Base-by-base conservation (phyloP, 1,140 invertebrate species). In the Aphidius ervi region DNA sequence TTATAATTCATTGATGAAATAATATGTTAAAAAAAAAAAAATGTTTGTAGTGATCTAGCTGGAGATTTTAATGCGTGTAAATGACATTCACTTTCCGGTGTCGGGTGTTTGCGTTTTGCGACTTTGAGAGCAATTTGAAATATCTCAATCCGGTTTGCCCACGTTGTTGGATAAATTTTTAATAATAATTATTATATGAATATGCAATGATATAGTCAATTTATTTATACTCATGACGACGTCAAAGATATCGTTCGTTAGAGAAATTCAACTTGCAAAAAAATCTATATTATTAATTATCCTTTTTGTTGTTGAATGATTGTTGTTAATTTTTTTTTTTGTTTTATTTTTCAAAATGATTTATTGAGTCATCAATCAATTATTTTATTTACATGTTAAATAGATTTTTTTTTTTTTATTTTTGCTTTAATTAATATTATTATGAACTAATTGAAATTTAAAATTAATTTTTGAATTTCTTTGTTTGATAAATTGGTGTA, bases 91-190 rank as follows among this genome's bases (percentile, higher is more conserved):
- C 55, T 64, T 64, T 61, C 59, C 42, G 40, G 39, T 42, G 7
- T 37, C 10, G 42, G 23, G n/a, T 54, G 39, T 57, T 47, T 56
- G 50, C 48, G 55, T 53, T 31, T 31, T 31, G 23, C 45, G 50
- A 58, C 59, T 59, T 59, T 61, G 59, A 46, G 59, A 61, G 64
- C 63, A 64, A 70, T 68, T 72, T 67, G 70, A 68, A 67, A 65
- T 68, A 65, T 72, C 64, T 67, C 65, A 66, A 71, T 70, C 70
- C 72, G 70, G 70, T 72, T 71, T 68, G 70, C 72, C 70, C 72
- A 72, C 70, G 64, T 62, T 47, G 47, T 61, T 66, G 63, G 56
- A 50, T 49, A 16, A 31, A 31, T 31, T 31, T 31, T 31, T 31
- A 31, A 31, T 31, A 31, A 31, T 31, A 31, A 31, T 31, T 31